These are phyloP conservation scores for Cryptocheilus praepositus DNA, from an alignment of 2,888 invertebrate genomes.

Conservation along the genomic window DNA sequence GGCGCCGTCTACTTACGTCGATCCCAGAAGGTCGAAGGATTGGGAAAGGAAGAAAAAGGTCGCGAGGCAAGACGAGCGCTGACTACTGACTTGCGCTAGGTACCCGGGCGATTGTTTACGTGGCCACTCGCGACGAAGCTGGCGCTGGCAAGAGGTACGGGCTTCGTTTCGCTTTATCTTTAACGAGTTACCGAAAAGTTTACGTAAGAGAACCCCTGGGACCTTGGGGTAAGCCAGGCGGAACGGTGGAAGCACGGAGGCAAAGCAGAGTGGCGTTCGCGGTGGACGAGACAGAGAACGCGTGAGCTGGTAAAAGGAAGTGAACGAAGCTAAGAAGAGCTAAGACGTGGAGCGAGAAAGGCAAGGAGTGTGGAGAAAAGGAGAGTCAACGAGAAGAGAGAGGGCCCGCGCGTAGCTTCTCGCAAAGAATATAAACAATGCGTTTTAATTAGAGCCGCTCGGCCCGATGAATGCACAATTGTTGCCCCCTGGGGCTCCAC, in stretches of 20 bases:
- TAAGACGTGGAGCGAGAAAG: constrained; percentile 16
- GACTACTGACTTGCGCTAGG: constrained; percentile 4
- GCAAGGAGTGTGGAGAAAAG: constrained; percentile 17
- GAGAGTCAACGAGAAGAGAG: constrained; percentile 16
- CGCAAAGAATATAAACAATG: constrained; percentile 72
- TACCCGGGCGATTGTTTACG: constrained; percentile 40
- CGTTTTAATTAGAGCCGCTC: constrained; percentile 70
- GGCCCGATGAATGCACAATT: constrained; percentile 63
- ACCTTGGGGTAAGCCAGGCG: neutral
- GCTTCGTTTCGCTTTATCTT: constrained; percentile 40
- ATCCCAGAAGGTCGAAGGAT: neutral
- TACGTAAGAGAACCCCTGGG: constrained; percentile 51
- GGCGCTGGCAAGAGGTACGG: neutral
- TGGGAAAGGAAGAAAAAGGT: neutral
- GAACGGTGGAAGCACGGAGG: constrained; percentile 1
- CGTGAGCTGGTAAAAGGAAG: neutral
- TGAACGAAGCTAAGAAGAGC: neutral
- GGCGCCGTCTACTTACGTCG: no score
- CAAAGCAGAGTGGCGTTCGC: neutral
- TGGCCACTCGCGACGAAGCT: constrained; percentile 19
- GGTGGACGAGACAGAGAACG: neutral
- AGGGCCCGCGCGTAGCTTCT: constrained; percentile 44
- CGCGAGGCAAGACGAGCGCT: neutral
- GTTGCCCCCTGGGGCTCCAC: constrained; percentile 51
- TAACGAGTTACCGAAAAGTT: constrained; percentile 48